A percentile compares a stretch with the other conserved stretches of the same genome.
These are phyloP conservation scores for Corbicula japonica DNA, from an alignment of 2,888 invertebrate genomes.

Conservation along the genomic window DNA sequence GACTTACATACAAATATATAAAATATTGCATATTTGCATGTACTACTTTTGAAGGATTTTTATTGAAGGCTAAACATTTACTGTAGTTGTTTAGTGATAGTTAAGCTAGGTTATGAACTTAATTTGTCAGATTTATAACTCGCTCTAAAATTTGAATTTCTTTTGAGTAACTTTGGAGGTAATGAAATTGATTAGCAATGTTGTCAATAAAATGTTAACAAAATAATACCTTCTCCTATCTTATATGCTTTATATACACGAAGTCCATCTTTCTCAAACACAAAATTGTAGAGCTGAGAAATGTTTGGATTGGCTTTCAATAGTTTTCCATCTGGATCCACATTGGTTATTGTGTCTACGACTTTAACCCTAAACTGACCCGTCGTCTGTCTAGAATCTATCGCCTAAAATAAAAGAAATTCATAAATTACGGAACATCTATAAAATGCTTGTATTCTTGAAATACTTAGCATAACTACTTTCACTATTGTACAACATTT, in stretches of 20 bases:
- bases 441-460: conserved; percentile 1
- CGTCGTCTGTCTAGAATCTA: background rate
- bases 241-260: background rate
- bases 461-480: background rate
- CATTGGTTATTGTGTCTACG: background rate
- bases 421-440: background rate
- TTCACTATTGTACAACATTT: background rate
- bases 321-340: conserved; percentile 1
- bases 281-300: conserved; percentile 1
- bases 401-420: background rate
- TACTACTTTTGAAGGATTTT: too few relatives aligned
- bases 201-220: background rate
- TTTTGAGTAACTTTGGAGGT: too few relatives aligned
- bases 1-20: too few relatives aligned
- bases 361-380: background rate
- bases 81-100: too few relatives aligned
- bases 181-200: background rate
- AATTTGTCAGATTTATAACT: too few relatives aligned
- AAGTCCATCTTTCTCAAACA: conserved; percentile 1
- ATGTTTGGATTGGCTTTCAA: background rate
- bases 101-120: too few relatives aligned
- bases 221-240: conserved; percentile 1
- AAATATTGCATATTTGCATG: too few relatives aligned
- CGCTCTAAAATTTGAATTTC: too few relatives aligned
- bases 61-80: too few relatives aligned